Base-by-base conservation (phyloP, 2,113 vertebrate species). In the Hylia prasina region DNA sequence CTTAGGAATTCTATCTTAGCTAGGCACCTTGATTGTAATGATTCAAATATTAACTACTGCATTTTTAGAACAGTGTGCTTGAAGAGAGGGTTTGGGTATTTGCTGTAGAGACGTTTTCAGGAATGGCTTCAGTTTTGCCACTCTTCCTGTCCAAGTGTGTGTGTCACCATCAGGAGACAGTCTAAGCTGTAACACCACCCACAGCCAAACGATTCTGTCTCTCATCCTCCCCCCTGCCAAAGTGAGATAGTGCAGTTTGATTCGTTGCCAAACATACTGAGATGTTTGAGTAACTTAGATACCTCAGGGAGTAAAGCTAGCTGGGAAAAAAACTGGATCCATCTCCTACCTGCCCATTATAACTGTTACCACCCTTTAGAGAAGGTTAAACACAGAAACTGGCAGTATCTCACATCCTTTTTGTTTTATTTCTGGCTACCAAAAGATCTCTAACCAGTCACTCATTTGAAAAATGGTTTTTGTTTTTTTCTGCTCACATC, bases 391-490 rank as follows among this genome's bases (percentile, higher is more conserved):
- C 50, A 42, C 40, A 65, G 48, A 53, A 15, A 35, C 13, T 66
- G 66, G 25, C 10, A 39, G 15, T 21, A 60, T 8, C 14, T 3
- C n/a, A 14, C 6, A 15, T 1, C 2, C 10, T 13, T 7, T 8
- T 15, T 16, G 24, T 42, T 56, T 53, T 54, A 25, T 44, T 82
- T 76, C 47, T 70, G 39, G 20, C 53, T 63, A 50, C 69, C 18
- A 86, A 39, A 61, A 42, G 48, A 69, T 33, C 40, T 56, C 64
- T 56, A 69, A 60, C 11, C 37, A 51, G 22, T 88, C 47, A 70
- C 11, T 13, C 37, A 31, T 53, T 50, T 63, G 20, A 37, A 70
- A 75, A 82, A 57, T 15, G 7, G 39, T 25, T 68, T 68, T 51
- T 44, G 16, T 56, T 13, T 45, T 33, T 33, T 80, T 68, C 53